phyloP scores from a whole-genome alignment of 2,888 invertebrate genomes.

The Unio delphinus region DNA sequence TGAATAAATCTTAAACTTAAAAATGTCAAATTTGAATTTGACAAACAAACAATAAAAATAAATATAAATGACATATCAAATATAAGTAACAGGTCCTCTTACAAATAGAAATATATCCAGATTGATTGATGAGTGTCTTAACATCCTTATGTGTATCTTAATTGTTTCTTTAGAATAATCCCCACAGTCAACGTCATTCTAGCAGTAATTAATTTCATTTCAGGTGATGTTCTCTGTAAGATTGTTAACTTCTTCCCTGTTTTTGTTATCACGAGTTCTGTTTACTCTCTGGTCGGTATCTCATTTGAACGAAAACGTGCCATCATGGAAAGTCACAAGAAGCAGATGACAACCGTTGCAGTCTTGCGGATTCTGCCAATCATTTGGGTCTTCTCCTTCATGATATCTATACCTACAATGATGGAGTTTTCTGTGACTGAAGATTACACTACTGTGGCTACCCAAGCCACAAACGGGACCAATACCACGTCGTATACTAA shows the following conservation, averaged over 20 bases:
- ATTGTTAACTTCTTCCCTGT: conserved; percentile 43
- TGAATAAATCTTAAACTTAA: no score
- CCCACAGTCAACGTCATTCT: not conserved
- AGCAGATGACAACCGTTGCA: conserved; percentile 18
- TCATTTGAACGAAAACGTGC: conserved; percentile 45
- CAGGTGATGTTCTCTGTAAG: conserved; percentile 34
- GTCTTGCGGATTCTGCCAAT: conserved; percentile 20
- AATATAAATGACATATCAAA: no score
- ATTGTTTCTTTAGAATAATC: no score
- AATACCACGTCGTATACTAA: not conserved
- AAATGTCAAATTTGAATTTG: no score
- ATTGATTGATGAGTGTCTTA: no score
- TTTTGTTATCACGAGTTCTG: conserved; percentile 43
- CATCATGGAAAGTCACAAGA: conserved; percentile 22
- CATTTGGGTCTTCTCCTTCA: conserved; percentile 26
- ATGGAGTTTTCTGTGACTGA: conserved; percentile 27
- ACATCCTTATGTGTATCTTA: no score
- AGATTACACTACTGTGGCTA: not conserved
- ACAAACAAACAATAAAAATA: no score
- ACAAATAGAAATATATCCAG: no score
- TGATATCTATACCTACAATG: conserved; percentile 30
- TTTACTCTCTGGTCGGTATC: conserved; percentile 48
- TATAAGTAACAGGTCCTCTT: no score
- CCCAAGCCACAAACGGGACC: conserved; percentile 1
- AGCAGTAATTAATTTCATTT: conserved; percentile 9